Evolutionary conservation across 2,888 invertebrate genomes (phyloP), one percentile per base, ranked within the genome.

Genomic region (Brenthis daphne): DNA sequence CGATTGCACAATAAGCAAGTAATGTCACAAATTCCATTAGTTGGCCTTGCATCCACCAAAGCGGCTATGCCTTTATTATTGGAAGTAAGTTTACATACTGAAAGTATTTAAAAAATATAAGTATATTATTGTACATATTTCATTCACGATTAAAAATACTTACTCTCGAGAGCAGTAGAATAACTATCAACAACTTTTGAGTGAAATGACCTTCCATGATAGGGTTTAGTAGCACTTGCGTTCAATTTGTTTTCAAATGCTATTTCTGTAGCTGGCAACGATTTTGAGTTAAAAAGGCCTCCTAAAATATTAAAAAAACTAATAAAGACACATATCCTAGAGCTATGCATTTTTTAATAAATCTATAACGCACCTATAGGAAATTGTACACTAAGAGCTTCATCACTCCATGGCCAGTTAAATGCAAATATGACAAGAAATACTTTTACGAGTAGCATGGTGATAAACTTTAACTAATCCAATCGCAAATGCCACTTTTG

Each of bases 201-300:
- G 64, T 77, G 73, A 56, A 90, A 77, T 13, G 77, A 76, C 16
- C 82, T 78, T 0, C 90, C 90, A 54, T 84, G 79, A 74, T 84
- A 89, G 29, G 83, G 81, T 64, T 75, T 82, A 16, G 72, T 79
- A n/a, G 78, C 77, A 33, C 82, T 81, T 24, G 75, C 77, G 58
- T 79, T 77, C 61, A 83, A 78, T 58, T 86, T 83, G 16, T 82
- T 83, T 65, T 84, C 78, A 70, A 85, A 91, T 20, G 83, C 86
- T 71, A 77, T 71, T 68, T 78, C 73, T 16, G 90, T 86, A 60
- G 74, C 82, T n/a, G 73, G 70, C 70, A 80, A 73, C n/a, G 83
- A 84, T 73, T 83, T 71, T 16, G 79, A 74, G 71, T 87, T 89
- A 53, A 95, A 94, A 65, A 94, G 84, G 58, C 93, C 93, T 64